These are phyloP conservation scores for Gymnorhina tibicen DNA, from an alignment of 2,113 vertebrate species.

Conservation along the genomic window DNA sequence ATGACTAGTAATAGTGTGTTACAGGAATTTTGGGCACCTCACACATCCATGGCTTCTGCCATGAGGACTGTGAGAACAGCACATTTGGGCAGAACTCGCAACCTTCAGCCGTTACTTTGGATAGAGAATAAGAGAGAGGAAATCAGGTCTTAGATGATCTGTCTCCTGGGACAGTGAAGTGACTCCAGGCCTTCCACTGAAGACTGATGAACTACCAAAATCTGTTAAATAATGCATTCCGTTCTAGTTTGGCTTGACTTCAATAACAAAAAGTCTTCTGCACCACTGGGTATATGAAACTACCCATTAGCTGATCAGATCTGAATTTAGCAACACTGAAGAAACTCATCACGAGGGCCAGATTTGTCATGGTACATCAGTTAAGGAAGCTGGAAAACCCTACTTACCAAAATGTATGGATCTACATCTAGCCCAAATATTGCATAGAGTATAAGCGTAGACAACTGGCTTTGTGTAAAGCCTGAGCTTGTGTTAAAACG, in stretches of 20 bases:
- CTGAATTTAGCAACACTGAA: not conserved
- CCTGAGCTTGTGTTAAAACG: not conserved
- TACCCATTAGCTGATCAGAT: not conserved
- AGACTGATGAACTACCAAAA: not conserved
- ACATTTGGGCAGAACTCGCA: not conserved
- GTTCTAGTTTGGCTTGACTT: not conserved
- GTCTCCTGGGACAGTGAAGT: not conserved
- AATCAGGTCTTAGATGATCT: not conserved
- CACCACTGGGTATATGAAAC: not conserved
- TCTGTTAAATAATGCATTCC: not conserved
- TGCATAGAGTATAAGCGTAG: not conserved
- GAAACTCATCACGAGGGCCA: not conserved
- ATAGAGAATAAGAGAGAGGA: not conserved
- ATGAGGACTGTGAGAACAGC: not conserved
- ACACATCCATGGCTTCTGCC: not conserved
- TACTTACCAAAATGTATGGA: not conserved
- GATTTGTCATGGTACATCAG: fast-evolving
- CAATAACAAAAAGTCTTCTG: not conserved
- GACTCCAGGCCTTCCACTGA: too few relatives aligned
- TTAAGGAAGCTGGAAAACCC: not conserved
- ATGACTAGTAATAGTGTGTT: fast-evolving
- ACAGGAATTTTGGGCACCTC: not conserved
- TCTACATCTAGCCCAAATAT: not conserved
- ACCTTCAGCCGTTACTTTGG: not conserved
- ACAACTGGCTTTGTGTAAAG: not conserved